Conservation (phyloP, 64 coral and sea anemone species). For the Pachyseris speciosa region DNA sequence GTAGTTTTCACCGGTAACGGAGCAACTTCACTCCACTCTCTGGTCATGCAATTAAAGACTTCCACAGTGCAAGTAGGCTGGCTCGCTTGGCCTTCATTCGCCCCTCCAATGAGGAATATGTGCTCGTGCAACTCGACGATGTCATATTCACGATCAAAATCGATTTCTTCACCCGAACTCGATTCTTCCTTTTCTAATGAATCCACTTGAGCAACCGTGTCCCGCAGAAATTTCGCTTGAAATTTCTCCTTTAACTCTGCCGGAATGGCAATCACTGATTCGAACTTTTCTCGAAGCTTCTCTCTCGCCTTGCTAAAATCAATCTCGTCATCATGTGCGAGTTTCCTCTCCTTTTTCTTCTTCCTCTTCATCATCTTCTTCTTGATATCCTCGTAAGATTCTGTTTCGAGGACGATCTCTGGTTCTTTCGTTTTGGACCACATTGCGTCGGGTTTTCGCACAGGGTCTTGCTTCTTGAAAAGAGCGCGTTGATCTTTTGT, state of each 20-base stretch:
- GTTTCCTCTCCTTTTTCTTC: neutral
- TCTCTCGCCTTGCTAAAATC: slow-evolving; percentile 38
- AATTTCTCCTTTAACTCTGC: slow-evolving; percentile 85
- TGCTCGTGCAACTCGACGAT: slow-evolving; percentile 82
- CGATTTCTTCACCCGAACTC: slow-evolving; percentile 47
- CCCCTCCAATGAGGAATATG: slow-evolving; percentile 82
- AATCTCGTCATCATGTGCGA: neutral
- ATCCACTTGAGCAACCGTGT: slow-evolving; percentile 37
- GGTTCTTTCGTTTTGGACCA: slow-evolving; percentile 46
- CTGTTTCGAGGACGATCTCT: slow-evolving; percentile 22
- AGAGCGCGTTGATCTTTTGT: neutral
- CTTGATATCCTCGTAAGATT: no score
- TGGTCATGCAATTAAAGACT: slow-evolving; percentile 55
- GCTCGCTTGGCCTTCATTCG: slow-evolving; percentile 43
- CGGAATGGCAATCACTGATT: slow-evolving; percentile 51
- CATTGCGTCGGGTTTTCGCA: neutral
- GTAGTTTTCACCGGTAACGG: slow-evolving; percentile 82
- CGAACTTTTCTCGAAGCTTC: slow-evolving; percentile 82
- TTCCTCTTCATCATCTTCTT: no score
- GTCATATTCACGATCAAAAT: slow-evolving; percentile 74
- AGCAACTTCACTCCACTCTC: slow-evolving; percentile 60
- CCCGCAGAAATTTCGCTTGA: slow-evolving; percentile 75
- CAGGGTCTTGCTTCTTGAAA: slow-evolving; percentile 7
- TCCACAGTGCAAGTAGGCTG: slow-evolving; percentile 54
- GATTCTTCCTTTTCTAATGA: slow-evolving; percentile 53